Evolutionary conservation across 2,113 vertebrate genomes (phyloP), one percentile per base, ranked within the genome.

Genomic region (Hepsetus odoe): DNA sequence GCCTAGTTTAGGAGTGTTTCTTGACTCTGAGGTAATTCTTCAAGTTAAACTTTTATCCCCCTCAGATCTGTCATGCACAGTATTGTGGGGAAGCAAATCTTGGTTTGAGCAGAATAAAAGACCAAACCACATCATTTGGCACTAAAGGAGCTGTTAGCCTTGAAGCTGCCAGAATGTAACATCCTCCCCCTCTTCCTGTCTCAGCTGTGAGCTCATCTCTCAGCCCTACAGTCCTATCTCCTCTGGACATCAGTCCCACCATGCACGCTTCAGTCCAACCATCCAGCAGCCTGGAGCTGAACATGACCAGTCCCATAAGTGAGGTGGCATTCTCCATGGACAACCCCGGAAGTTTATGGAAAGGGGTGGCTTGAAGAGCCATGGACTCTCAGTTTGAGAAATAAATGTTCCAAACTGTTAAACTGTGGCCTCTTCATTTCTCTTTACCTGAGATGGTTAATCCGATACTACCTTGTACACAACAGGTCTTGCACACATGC

Each of bases 381-480:
- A 33, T 65, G 61, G 61, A 65, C 16, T 3, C 5, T 64, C 33
- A 38, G 61, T 65, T 65, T 65, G 61, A 38, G 61, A 65, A 65
- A 65, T 65, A 65, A 65, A 65, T 3, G 12, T 65, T 65, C 61
- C 61, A 65, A 65, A 65, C 61, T 59, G 26, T 9, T 55, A 22
- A 22, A 13, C 6, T 58, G 61, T 65, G 61, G 18, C 7, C 8
- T 65, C 33, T 38, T 55, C 22, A 55, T 55, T 24, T 65, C 32
- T 30, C 74, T 0, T 89, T n/a, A n/a, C n/a, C n/a, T n/a, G n/a
- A n/a, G n/a, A n/a, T n/a, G n/a, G n/a, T n/a, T n/a, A n/a, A n/a
- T n/a, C n/a, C n/a, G n/a, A n/a, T n/a, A n/a, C n/a, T n/a, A n/a
- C n/a, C n/a, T n/a, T n/a, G n/a, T n/a, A n/a, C n/a, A n/a, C n/a